These are phyloP conservation scores for Aegypius monachus DNA, from an alignment of 2,113 vertebrate species.

Conservation along the genomic window DNA sequence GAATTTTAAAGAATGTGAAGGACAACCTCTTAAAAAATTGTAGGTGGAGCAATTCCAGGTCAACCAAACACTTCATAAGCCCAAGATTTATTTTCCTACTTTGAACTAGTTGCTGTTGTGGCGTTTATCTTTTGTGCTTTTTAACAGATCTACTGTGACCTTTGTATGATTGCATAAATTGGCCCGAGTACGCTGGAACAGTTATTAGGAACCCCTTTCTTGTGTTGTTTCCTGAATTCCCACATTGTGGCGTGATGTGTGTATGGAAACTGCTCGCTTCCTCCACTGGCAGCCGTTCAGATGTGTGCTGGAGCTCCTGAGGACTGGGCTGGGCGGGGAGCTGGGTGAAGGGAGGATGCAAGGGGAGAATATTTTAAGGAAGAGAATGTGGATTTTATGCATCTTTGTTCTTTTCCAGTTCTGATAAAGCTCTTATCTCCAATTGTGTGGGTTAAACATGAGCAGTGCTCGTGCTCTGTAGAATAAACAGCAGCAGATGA, in stretches of 20 bases:
- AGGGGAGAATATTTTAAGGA: background rate
- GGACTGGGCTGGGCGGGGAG: background rate
- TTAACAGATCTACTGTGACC: conserved; percentile 18
- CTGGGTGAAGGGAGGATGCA: background rate
- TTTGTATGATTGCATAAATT: conserved; percentile 56
- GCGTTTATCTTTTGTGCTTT: background rate
- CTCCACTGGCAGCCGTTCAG: conserved; percentile 40
- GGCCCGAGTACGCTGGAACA: background rate
- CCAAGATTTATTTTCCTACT: background rate
- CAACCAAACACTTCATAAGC: background rate
- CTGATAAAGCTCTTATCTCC: background rate
- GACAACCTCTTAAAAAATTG: conserved; percentile 34
- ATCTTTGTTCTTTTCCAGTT: conserved; percentile 41
- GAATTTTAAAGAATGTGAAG: conserved; percentile 55
- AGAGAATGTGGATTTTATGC: background rate
- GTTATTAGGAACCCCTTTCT: conserved; percentile 47
- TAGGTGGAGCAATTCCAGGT: conserved; percentile 36
- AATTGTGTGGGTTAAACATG: background rate
- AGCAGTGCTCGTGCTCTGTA: background rate
- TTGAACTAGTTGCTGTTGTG: background rate
- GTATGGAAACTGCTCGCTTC: conserved; percentile 60
- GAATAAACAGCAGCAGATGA: background rate
- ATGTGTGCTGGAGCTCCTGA: background rate
- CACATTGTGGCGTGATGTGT: conserved; percentile 65
- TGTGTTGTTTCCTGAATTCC: conserved; percentile 67